Evolutionary conservation across 92 coral and sea anemone species (phyloP).

Genomic region (Virgularia gustaviana): DNA sequence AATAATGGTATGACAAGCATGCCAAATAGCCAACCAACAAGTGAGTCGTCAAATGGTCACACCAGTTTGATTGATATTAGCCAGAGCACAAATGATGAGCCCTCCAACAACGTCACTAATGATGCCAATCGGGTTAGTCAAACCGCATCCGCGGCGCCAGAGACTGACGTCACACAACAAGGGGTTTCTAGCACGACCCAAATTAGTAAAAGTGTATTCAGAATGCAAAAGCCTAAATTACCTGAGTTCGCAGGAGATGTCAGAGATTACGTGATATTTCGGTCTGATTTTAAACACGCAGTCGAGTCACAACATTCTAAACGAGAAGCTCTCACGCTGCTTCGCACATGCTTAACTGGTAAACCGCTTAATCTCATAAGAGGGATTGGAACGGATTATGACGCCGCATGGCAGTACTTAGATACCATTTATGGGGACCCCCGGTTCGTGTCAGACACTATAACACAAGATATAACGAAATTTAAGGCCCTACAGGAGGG

Average conservation of each 20-base stretch:
- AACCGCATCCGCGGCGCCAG: no score
- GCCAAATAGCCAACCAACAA: no score
- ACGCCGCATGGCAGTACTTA: constrained; percentile 40
- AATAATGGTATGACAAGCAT: no score
- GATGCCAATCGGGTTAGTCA: no score
- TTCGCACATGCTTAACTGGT: constrained; percentile 11
- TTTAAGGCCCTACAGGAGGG: constrained; percentile 39
- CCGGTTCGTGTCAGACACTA: constrained; percentile 16
- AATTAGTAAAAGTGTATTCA: no score
- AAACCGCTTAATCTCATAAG: constrained; percentile 35
- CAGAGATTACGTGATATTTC: constrained; percentile 13
- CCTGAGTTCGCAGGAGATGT: constrained; percentile 49
- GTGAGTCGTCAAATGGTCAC: no score
- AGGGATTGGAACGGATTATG: constrained; percentile 38
- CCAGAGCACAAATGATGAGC: no score
- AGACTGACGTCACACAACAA: no score
- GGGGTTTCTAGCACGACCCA: no score
- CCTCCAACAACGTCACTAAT: no score
- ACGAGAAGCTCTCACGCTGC: constrained; percentile 30
- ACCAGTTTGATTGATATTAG: no score
- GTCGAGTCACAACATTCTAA: constrained; percentile 8
- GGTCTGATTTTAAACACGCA: constrained; percentile 13
- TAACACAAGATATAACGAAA: constrained; percentile 40
- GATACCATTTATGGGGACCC: constrained; percentile 38
- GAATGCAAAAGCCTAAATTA: constrained; percentile 49